Evolutionary conservation across 2,888 invertebrate genomes (phyloP), one percentile per base, ranked within the genome.

Genomic region (Polietes domitor): DNA sequence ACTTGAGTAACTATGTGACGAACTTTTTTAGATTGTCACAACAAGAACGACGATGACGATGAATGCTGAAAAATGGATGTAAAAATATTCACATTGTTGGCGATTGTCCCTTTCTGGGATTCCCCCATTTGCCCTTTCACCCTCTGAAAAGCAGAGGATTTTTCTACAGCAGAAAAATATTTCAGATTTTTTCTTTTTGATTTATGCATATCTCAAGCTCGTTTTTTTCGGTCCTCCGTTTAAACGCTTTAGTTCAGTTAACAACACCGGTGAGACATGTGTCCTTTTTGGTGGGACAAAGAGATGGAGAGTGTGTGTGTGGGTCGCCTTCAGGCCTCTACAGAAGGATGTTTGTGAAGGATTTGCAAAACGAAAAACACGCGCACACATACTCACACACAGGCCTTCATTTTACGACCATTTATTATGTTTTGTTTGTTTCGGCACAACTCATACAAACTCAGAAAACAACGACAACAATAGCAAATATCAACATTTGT

Each of bases 401-500:
- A 24, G 21, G 41, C 68, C 37, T 43, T 21, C 9, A 9, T 12
- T 68, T 43, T 68, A 41, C 41, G 15, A 68, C 43, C 43, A 68
- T 68, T 43, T 68, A 58, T 73, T 55, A 58, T 32, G 50, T 55
- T 26, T 21, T 58, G 73, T 28, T 43, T 24, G 15, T 21, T 26
- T 72, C 26, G 12, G 58, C 15, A 47, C 15, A 47, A 47, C 15
- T 5, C n/a, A 47, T 12, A 47, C 41, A 41, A 5, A 37, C 43
- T 17, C 43, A 63, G 9, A 21, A 50, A 24, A 10, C 47, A 47
- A 6, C 32, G 12, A 21, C 63, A 72, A 19, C 65, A n/a, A 9
- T 68, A 72, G 76, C 74, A 81, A 78, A 85, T 77, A 84, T 82
- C 82, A 80, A 73, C 82, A 83, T 85, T 86, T 85, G 80, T 81